Conservation (phyloP, 2,888 invertebrate species). For the Drosophila emarginata region DNA sequence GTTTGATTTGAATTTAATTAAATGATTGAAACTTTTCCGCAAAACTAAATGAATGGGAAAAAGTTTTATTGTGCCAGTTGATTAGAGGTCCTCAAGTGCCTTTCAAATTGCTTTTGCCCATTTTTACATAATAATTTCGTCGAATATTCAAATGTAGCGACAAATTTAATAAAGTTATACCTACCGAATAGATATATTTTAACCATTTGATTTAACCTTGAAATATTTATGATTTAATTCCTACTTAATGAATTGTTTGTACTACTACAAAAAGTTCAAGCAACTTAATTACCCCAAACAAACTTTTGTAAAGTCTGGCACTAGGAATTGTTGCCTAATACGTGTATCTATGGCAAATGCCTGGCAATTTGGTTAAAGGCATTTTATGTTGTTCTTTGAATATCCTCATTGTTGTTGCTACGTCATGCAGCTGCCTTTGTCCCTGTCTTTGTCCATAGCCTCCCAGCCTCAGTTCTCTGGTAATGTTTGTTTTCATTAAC, state of each 20-base stretch:
- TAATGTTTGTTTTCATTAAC: slow-evolving; percentile 58
- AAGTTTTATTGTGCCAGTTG: slow-evolving; percentile 26
- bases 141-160: background rate
- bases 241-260: slow-evolving; percentile 1
- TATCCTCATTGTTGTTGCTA: slow-evolving; percentile 23
- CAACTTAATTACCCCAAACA: slow-evolving; percentile 10
- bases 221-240: slow-evolving; percentile 4
- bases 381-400: slow-evolving; percentile 41
- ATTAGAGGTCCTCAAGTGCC: background rate
- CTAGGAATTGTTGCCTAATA: background rate
- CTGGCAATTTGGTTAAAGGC: slow-evolving; percentile 43
- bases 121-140: background rate
- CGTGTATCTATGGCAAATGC: slow-evolving; percentile 38
- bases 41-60: slow-evolving; percentile 8
- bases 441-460: background rate
- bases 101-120: background rate
- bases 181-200: background rate
- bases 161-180: background rate
- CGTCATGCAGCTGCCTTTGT: slow-evolving; percentile 10
- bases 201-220: background rate
- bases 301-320: slow-evolving; percentile 2
- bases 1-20: slow-evolving; percentile 47
- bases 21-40: slow-evolving; percentile 33
- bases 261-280: background rate
- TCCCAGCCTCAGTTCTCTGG: slow-evolving; percentile 25